These are phyloP conservation scores for Trachelus troglodyta DNA, from an alignment of 2,888 invertebrate species.

Conservation along the genomic window DNA sequence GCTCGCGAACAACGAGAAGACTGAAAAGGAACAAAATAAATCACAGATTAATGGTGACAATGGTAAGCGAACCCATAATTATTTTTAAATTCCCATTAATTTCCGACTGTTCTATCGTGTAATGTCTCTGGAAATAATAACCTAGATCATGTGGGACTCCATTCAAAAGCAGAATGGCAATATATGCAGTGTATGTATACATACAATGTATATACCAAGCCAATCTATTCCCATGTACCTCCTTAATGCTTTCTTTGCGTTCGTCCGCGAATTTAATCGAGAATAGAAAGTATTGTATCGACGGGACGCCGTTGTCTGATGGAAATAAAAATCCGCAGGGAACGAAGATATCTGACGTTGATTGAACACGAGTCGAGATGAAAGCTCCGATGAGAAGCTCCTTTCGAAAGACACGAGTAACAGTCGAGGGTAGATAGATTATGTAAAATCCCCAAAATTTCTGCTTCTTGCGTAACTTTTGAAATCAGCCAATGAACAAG, in stretches of 20 bases:
- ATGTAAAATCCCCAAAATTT: no score
- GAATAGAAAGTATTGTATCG: background rate
- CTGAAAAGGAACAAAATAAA: slow-evolving; percentile 49
- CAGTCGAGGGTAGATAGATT: no score
- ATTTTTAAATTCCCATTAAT: background rate
- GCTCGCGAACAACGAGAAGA: slow-evolving; percentile 37
- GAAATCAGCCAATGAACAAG: no score
- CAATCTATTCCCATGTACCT: background rate
- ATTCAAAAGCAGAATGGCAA: background rate
- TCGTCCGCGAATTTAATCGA: background rate
- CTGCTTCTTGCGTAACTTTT: no score
- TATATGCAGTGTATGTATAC: background rate
- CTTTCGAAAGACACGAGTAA: background rate
- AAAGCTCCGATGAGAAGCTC: background rate
- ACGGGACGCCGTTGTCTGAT: background rate
- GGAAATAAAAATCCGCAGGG: background rate
- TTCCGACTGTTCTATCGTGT: background rate
- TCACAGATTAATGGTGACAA: slow-evolving; percentile 61
- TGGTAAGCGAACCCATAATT: slow-evolving; percentile 54
- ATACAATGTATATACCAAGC: background rate
- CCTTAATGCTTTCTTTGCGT: background rate
- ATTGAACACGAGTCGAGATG: background rate
- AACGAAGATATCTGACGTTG: background rate
- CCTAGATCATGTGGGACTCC: background rate
- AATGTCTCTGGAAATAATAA: background rate